Percentiles rank a stretch among this genome's conserved stretches.
These are phyloP conservation scores for Anagyrus pseudococci DNA, from an alignment of 2,888 invertebrate genomes.

Conservation along the genomic window DNA sequence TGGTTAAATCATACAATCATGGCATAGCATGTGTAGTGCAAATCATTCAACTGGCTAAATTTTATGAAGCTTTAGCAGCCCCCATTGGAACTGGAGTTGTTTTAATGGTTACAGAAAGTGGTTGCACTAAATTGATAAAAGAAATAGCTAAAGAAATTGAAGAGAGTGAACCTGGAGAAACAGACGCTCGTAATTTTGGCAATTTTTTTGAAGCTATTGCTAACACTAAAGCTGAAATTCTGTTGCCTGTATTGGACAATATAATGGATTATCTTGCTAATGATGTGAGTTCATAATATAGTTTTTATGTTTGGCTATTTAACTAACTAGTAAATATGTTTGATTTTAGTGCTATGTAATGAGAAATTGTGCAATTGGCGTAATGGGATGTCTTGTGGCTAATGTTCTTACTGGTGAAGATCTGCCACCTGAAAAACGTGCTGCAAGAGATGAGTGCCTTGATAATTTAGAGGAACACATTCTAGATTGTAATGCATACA, in stretches of 20 bases:
- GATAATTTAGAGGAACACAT: conserved; percentile 83
- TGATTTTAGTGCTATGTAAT: conserved; percentile 64
- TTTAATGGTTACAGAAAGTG: conserved; percentile 72
- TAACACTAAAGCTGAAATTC: conserved; percentile 44
- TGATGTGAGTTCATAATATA: conserved; percentile 52
- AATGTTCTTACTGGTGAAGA: conserved; percentile 77
- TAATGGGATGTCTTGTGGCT: conserved; percentile 81
- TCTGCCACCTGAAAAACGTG: conserved; percentile 71
- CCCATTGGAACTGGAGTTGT: conserved; percentile 76
- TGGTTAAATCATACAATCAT: conserved; percentile 85
- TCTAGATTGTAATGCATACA: conserved; percentile 83
- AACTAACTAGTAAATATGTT: not conserved
- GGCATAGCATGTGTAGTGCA: conserved; percentile 78
- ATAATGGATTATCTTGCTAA: conserved; percentile 51
- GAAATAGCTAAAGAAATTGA: conserved; percentile 79
- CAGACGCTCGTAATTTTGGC: conserved; percentile 57
- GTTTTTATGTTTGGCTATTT: not conserved
- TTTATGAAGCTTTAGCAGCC: conserved; percentile 74
- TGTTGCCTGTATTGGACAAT: conserved; percentile 53
- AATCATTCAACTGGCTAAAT: conserved; percentile 74
- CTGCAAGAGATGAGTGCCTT: conserved; percentile 79
- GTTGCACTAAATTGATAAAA: conserved; percentile 73
- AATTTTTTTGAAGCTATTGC: conserved; percentile 54
- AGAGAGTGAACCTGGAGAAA: conserved; percentile 70
- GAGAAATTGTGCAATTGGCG: conserved; percentile 82